phyloP scores from a whole-genome alignment of 2,888 invertebrate species.

The Spialia ferax region DNA sequence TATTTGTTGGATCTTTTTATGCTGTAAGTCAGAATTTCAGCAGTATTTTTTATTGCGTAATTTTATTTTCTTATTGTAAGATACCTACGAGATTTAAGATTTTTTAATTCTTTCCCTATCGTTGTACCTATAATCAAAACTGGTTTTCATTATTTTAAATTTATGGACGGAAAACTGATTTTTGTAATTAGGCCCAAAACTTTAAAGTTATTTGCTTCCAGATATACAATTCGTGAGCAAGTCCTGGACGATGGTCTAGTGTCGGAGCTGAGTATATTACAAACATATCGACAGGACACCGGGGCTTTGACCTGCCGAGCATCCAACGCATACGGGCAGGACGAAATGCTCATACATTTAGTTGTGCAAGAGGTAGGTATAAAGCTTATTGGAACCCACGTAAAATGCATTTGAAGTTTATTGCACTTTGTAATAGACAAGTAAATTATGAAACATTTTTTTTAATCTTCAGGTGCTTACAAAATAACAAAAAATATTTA shows the following conservation, averaged over 20 bases:
- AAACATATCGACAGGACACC: slow-evolving; percentile 95
- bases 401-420: too few species aligned
- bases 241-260: slow-evolving; percentile 93
- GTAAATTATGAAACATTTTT: too few species aligned
- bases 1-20: too few species aligned
- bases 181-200: neutral
- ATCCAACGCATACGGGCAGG: slow-evolving; percentile 95
- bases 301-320: slow-evolving; percentile 96
- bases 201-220: slow-evolving; percentile 50
- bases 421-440: too few species aligned
- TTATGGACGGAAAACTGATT: neutral
- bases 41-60: too few species aligned
- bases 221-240: slow-evolving; percentile 92
- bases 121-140: neutral
- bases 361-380: slow-evolving; percentile 92
- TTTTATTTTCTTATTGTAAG: too few species aligned
- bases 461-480: too few species aligned
- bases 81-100: too few species aligned
- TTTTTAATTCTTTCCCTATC: too few species aligned
- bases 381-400: too few species aligned
- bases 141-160: neutral
- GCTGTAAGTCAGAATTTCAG: too few species aligned
- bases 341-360: slow-evolving; percentile 95
- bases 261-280: slow-evolving; percentile 94
- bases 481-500: too few species aligned